Evolutionary conservation across 2,888 invertebrate genomes (phyloP).

Genomic region (Epirrita christyi): DNA sequence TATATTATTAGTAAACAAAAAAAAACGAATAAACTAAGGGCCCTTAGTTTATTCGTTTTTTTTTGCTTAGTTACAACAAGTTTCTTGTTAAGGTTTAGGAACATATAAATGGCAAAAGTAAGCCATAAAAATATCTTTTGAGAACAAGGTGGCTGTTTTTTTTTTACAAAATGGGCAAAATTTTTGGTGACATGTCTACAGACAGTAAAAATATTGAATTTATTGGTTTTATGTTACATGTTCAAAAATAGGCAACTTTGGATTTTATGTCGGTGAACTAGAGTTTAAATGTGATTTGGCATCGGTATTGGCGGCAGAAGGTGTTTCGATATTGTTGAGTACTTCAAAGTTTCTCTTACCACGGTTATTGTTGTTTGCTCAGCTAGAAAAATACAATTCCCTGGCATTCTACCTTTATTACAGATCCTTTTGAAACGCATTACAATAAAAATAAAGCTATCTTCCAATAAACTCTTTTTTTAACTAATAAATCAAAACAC

Average conservation of each 20-base stretch:
- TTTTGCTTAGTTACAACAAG: too few species aligned
- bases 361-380: slow-evolving; percentile 54
- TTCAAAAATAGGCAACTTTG: slow-evolving; percentile 6
- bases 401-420: slow-evolving; percentile 9
- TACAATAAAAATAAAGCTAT: slow-evolving; percentile 8
- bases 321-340: slow-evolving; percentile 39
- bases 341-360: slow-evolving; percentile 45
- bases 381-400: slow-evolving; percentile 46
- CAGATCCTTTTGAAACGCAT: slow-evolving; percentile 9
- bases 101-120: too few species aligned
- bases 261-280: slow-evolving; percentile 8
- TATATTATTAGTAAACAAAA: too few species aligned
- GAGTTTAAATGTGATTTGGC: slow-evolving; percentile 12
- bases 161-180: too few species aligned
- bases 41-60: too few species aligned
- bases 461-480: background rate
- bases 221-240: too few species aligned
- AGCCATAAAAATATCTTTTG: too few species aligned
- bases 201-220: too few species aligned
- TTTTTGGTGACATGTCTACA: background rate
- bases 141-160: too few species aligned
- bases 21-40: too few species aligned
- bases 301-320: slow-evolving; percentile 14
- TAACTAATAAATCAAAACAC: too few species aligned
- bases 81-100: too few species aligned